Evolutionary conservation across 2,888 invertebrate genomes (phyloP), one percentile per base, ranked within the genome.

Genomic region (Macrosiphum euphorbiae): DNA sequence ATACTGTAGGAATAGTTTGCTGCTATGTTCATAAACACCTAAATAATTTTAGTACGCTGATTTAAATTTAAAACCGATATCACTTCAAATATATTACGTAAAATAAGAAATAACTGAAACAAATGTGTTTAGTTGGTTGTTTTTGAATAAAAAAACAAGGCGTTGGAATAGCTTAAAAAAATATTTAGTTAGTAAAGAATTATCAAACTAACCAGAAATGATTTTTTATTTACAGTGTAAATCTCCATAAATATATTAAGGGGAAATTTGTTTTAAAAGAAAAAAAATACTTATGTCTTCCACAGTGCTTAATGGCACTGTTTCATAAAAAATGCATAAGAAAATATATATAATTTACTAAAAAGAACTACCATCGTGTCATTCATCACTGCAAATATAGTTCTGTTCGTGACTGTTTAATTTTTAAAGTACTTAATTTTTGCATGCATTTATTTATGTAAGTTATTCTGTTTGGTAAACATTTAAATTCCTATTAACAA

Each of bases 361-460:
- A 92, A 44, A 87, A 87, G 50, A 92, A 87, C 92, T 61, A 61
- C 26, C 35, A 67, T 35, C 35, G 26, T 67, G 41, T 92, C 87
- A 92, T 92, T 87, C 61, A 61, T 92, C 92, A 92, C 47, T 47
- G 50, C 16, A 35, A 87, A 61, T 28, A 50, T 50, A 41, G 87
- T 91, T 86, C 92, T 92, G 92, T 87, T 67, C 61, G 16, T 92
- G 92, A 92, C 87, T 35, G 61, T 50, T 92, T 92, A 92, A 92
- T 92, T 87, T 87, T 87, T 61, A 50, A 86, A 87, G 16, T 61
- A 44, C 44, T 44, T 44, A 35, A 47, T 87, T 87, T 87, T 87
- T 35, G 50, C 35, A 26, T 26, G 13, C 61, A 50, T 58, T n/a
- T 41, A 26, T 88, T 88, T 78, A 78, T 78, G 20, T 78, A 78